Evolutionary conservation across 2,888 invertebrate genomes (phyloP).

Genomic region (Cremastinae sp.): DNA sequence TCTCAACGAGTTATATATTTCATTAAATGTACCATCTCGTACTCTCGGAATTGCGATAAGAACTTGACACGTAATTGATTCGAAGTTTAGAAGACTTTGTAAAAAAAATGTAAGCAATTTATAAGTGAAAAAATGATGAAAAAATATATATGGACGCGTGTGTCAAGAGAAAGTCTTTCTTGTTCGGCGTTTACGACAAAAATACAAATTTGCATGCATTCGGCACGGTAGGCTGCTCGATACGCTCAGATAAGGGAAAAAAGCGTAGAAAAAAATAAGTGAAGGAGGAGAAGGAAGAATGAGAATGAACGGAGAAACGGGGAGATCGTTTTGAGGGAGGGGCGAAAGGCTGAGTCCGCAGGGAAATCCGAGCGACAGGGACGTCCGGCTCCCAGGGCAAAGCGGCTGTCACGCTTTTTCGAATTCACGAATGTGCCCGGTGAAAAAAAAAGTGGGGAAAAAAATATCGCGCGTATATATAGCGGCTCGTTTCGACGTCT

Average conservation of each 20-base stretch:
- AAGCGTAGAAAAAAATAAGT: constrained; percentile 19
- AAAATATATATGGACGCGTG: too few relatives aligned
- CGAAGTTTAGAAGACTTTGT: too few relatives aligned
- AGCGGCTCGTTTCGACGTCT: constrained; percentile 43
- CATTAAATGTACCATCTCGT: too few relatives aligned
- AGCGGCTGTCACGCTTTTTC: constrained; percentile 55
- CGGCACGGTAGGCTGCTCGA: constrained; percentile 7
- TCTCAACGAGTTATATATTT: background rate
- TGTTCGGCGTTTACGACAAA: background rate
- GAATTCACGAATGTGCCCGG: constrained; percentile 10
- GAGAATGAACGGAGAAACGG: constrained; percentile 42
- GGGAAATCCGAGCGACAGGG: constrained; percentile 59
- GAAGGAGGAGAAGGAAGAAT: constrained; percentile 41
- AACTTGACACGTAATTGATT: background rate
- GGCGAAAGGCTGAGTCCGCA: constrained; percentile 51
- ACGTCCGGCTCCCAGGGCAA: constrained; percentile 58
- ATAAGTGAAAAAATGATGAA: too few relatives aligned
- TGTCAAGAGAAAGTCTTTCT: background rate
- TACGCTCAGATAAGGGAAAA: constrained; percentile 14
- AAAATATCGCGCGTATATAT: background rate
- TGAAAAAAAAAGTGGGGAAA: constrained; percentile 11
- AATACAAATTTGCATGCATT: constrained; percentile 22
- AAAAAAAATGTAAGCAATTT: constrained; percentile 6
- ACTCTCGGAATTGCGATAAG: background rate
- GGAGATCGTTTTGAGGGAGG: constrained; percentile 34